Percentiles rank a stretch among this genome's conserved stretches.
phyloP scores from a whole-genome alignment of 2,797 vertebrate genomes.

The Nothura maculosa region DNA sequence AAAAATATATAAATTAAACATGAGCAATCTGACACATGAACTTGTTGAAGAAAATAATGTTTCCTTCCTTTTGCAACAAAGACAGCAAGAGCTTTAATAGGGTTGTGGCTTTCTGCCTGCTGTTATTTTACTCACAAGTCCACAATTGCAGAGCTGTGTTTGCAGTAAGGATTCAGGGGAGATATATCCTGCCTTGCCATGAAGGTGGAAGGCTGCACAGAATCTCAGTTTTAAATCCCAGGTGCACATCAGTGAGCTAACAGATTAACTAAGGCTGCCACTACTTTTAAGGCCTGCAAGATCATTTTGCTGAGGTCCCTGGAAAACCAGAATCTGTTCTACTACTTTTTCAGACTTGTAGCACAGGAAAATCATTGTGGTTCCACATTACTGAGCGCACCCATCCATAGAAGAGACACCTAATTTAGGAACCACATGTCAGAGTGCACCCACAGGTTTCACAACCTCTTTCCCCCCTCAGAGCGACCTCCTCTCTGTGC shows the following conservation, averaged over 20 bases:
- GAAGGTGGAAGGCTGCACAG: not conserved
- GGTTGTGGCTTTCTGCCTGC: not conserved
- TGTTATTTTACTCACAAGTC: not conserved
- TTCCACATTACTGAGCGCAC: not conserved
- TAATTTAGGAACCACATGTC: not conserved
- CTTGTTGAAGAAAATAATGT: not conserved
- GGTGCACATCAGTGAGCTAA: not conserved
- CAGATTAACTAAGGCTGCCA: not conserved
- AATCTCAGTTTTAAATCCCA: not conserved
- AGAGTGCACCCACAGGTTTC: not conserved
- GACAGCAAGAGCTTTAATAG: not conserved
- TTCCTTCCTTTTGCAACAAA: not conserved
- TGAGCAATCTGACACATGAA: not conserved
- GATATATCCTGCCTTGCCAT: not conserved
- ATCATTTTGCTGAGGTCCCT: not conserved
- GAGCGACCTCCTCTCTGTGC: not conserved
- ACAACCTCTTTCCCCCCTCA: not conserved
- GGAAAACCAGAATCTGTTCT: not conserved
- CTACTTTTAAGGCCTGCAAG: not conserved
- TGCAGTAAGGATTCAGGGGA: not conserved
- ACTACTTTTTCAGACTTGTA: not conserved
- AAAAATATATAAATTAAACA: constrained; percentile 36
- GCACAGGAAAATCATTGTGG: not conserved
- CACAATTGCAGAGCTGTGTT: not conserved
- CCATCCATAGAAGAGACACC: fast-evolving